Evolutionary conservation across 2,888 invertebrate species (phyloP), one percentile per base, ranked within the genome.

Genomic region (Cataglyphis altisquamis): DNA sequence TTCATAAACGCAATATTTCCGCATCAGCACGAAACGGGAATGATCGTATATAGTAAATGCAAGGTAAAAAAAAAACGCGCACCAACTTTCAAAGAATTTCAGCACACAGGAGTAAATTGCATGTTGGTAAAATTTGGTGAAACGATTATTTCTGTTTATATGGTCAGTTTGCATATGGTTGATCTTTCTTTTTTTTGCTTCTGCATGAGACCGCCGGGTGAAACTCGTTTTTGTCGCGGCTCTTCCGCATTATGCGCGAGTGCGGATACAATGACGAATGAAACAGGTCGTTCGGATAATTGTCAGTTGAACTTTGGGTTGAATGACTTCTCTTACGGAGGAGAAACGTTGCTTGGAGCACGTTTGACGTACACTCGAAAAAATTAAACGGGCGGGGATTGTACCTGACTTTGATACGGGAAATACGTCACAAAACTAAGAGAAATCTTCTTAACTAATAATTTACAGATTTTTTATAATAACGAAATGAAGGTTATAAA

Each of bases 181-280:
- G 39, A 68, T 62, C 63, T 66, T 81, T 68, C 63, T 66, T 81
- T 83, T 87, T 87, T 86, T 84, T 52, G 62, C 64, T 82, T 75
- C 67, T 81, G 81, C 84, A 83, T 84, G 84, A 83, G 74, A 84
- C 84, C 84, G 82, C 82, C 83, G 86, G 90, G 87, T 86, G 85
- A 88, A 88, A 91, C 89, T 73, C 84, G 80, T 90, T 90, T 90
- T 90, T 90, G 86, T 89, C 89, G 83, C 88, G 82, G 64, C 85
- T 84, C 66, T 82, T 88, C 87, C 85, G 80, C 75, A 83, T 88
- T 77, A 77, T 77, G 66, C 32, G 45, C 70, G 25, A 64, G 39
- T 48, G 52, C 25, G 68, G 45, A 68, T 80, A 80, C 78, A 78
- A 78, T 68, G 68, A 68, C 68, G 60, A n/a, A 78, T 36, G 67